A percentile compares a stretch with the other conserved stretches of the same genome.
Conservation (phyloP, 35 echinoderm and acorn worm species). For the Eucidaris tribuloides region DNA sequence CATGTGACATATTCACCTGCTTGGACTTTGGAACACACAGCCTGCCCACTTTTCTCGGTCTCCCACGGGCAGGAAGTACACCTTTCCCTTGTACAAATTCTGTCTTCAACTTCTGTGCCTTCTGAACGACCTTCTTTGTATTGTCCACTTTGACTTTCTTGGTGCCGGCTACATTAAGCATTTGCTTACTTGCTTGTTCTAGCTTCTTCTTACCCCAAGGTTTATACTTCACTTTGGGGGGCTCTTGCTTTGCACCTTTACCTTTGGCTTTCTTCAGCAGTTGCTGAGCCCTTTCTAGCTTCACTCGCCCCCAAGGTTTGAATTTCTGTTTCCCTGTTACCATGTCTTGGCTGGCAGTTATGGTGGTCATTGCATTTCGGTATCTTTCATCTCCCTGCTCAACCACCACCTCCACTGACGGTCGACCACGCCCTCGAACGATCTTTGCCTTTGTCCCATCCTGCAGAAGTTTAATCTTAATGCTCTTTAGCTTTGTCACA, state of each 20-base stretch:
- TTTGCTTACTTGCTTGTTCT: neutral
- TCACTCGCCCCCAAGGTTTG: neutral
- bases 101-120: no score
- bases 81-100: no score
- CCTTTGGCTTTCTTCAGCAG: slow-evolving; percentile 58
- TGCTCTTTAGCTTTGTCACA: neutral
- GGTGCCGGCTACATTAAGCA: neutral
- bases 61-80: no score
- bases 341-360: neutral
- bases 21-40: slow-evolving; percentile 16
- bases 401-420: slow-evolving; percentile 2
- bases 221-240: slow-evolving; percentile 23
- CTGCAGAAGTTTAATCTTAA: neutral
- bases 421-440: neutral
- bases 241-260: slow-evolving; percentile 25
- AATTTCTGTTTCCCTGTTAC: neutral
- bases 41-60: no score
- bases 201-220: slow-evolving; percentile 13
- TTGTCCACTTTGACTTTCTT: neutral
- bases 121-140: slow-evolving; percentile 13
- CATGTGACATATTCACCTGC: slow-evolving; percentile 14
- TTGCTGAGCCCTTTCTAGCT: slow-evolving; percentile 31
- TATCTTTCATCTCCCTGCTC: neutral
- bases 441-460: slow-evolving; percentile 20
- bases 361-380: no score